Base-by-base conservation (phyloP, 2,113 vertebrate species). In the Papio anubis region DNA sequence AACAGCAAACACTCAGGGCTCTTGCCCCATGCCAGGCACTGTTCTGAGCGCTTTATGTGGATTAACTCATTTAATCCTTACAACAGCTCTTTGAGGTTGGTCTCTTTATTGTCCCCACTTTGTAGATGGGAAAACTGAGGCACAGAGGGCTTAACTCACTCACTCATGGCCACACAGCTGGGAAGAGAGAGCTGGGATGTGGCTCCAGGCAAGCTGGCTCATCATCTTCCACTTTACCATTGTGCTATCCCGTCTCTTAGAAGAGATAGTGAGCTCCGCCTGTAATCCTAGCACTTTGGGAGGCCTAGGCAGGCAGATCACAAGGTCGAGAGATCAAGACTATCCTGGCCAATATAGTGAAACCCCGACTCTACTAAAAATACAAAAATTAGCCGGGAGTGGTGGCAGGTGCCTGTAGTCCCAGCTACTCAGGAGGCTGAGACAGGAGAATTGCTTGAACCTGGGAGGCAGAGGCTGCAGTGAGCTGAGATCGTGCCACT, bases 51-150 rank as follows among this genome's bases (percentile, higher is more conserved):
- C 40, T 85, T 82, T 32, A 18, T 14, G 9, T 18, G 12, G 45
- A 72, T 85, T 57, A 61, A 66, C 12, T 81, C 66, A 27, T 43
- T 82, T 66, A 70, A 64, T 32, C n/a, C 75, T 93, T 82, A 72
- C 48, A 50, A 10, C 43, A 50, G 35, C 13, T 16, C 32, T 95
- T 66, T 76, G 55, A 86, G 66, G 5, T 21, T 45, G 45, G 40
- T 57, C 21, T 82, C 38, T 23, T n/a, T 61, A 66, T 45, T n/a
- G 82, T 72, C 25, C 59, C 59, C 38, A 45, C 45, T 91, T 88
- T 45, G 78, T 40, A 82, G 94, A 70, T 70, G 88, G 66, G 23
- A 52, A 93, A 94, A 73, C 25, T n/a, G 55, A 96, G 48, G 61
- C 35, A 35, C 40, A 21, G 35, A 55, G 8, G 14, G 38, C 52